Evolutionary conservation across 2,888 invertebrate species (phyloP).

Genomic region (Eudasyphora cyanicolor): DNA sequence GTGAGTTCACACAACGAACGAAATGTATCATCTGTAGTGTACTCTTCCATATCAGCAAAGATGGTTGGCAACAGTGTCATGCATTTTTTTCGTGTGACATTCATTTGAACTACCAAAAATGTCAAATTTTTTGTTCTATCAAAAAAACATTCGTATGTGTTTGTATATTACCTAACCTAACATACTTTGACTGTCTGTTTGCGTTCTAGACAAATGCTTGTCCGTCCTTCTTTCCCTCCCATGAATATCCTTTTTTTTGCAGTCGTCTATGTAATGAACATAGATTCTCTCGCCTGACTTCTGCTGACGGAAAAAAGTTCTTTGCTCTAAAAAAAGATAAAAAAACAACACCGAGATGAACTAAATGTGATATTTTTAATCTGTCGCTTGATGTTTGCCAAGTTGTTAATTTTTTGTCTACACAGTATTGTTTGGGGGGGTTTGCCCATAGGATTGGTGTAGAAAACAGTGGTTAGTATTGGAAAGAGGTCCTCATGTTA

Average conservation of each 20-base stretch:
- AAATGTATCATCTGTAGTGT: constrained; percentile 51
- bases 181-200: constrained; percentile 46
- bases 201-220: constrained; percentile 49
- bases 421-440: background rate
- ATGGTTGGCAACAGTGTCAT: constrained; percentile 64
- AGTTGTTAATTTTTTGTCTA: constrained; percentile 60
- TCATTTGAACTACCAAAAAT: constrained; percentile 38
- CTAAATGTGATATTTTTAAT: constrained; percentile 46
- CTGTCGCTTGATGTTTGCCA: constrained; percentile 59
- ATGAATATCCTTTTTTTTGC: constrained; percentile 36
- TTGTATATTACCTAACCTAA: constrained; percentile 31
- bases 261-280: constrained; percentile 12
- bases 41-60: constrained; percentile 8
- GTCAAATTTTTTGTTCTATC: background rate
- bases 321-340: background rate
- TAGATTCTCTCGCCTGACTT: background rate
- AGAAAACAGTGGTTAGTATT: background rate
- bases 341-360: constrained; percentile 18
- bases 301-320: background rate
- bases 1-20: constrained; percentile 10
- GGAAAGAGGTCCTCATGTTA: no score
- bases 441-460: background rate
- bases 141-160: background rate
- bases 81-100: constrained; percentile 58
- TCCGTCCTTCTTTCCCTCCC: constrained; percentile 19